Evolutionary conservation across 2,888 invertebrate species (phyloP), one percentile per base, ranked within the genome.

Genomic region (Stenchaetothrips biformis): DNA sequence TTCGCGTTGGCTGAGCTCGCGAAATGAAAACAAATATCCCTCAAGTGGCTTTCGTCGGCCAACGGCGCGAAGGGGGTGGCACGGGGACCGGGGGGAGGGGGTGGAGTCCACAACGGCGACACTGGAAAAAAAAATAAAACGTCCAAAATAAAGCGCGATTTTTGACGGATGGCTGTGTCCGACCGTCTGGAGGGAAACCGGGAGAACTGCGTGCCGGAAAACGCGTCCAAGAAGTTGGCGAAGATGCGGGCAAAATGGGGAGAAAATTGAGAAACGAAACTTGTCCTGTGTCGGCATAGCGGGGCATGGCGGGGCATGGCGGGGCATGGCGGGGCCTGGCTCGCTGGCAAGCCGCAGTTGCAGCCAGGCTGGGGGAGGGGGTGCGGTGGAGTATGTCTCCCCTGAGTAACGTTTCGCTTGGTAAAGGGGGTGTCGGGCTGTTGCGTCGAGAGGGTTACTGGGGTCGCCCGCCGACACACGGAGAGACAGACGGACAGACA

Each of bases 21-120:
- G 67, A 74, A 74, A 74, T 74, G 67, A 74, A 74, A 74, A 74
- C 67, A 74, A 74, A 74, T 74, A 74, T 74, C 67, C 25, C 67
- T 74, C 67, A 74, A 74, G 67, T 74, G 67, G 67, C 25, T 74
- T 21, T 18, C 59, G 59, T 18, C 18, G 16, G 13, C 16, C 59
- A 18, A 16, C 13, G 53, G 37, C 37, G 37, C 37, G 37, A 37
- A 37, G 37, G 37, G 37, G 37, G 37, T 37, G 37, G 37, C 37
- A 4, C 37, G 37, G 37, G 37, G 37, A 37, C 37, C 1, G 4
- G 37, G 37, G 37, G 37, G 37, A 37, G 37, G 37, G 37, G 37
- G n/a, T n/a, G n/a, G 37, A 37, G 37, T 37, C 37, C 37, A 37
- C 37, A 37, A 37, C 37, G 37, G 37, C 37, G 37, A 37, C 37